These are phyloP conservation scores for Leucosticte australis DNA, from an alignment of 2,113 vertebrate species.

Conservation along the genomic window DNA sequence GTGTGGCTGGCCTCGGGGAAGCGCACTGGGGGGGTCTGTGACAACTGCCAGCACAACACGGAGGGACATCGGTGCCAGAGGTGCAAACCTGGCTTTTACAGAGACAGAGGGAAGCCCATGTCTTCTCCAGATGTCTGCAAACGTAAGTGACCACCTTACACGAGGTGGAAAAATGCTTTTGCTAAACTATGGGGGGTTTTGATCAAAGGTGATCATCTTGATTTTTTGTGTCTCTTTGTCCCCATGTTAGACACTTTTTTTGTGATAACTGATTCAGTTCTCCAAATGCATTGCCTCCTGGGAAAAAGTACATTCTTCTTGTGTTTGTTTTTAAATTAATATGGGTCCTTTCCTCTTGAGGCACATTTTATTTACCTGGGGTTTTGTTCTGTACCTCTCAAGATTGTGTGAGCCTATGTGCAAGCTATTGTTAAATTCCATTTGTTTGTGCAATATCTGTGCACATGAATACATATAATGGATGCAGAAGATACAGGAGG, in stretches of 20 bases:
- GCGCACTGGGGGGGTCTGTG: constrained; percentile 80
- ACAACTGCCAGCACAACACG: constrained; percentile 84
- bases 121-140: constrained; percentile 79
- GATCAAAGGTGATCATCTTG: not conserved
- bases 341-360: not conserved
- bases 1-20: constrained; percentile 80
- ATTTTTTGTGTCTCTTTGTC: not conserved
- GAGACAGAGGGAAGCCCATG: constrained; percentile 71
- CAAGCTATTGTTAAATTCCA: not conserved
- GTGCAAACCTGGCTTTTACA: constrained; percentile 80
- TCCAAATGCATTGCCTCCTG: not conserved
- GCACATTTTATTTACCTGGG: not conserved
- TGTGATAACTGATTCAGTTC: not conserved
- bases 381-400: not conserved
- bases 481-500: not conserved
- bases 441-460: not conserved
- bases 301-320: not conserved
- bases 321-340: not conserved
- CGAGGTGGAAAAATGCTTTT: not conserved
- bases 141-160: constrained; percentile 58
- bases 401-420: not conserved
- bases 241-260: not conserved
- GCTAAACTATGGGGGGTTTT: not conserved
- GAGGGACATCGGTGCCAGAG: constrained; percentile 83
- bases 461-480: not conserved